Evolutionary conservation across 2,797 vertebrate genomes (phyloP), one percentile per base, ranked within the genome.

Genomic region (Eulemur albifrons): DNA sequence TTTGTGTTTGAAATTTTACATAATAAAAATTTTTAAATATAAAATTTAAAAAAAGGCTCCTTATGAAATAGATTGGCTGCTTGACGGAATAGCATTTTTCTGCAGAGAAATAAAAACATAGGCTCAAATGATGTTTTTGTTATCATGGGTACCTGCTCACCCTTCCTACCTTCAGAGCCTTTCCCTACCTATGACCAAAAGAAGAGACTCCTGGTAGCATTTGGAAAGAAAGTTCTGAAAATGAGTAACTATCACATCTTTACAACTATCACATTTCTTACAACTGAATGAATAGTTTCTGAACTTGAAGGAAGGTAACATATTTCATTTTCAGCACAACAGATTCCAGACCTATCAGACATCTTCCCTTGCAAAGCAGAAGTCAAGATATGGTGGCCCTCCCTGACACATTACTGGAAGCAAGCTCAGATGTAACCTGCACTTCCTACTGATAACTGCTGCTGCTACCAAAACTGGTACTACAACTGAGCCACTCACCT

Each of bases 161-260:
- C 75, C 52, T 52, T 90, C 48, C 75, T 73, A 93, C 48, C 76
- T 88, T 92, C 63, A 75, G 79, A 81, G 65, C 25, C 52, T 87
- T 88, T 81, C 80, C 63, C n/a, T 7, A 50, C 65, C 84, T 77
- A 81, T 23, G 54, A 96, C 10, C 54, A 54, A 90, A 90, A 75
- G 43, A 69, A 73, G 10, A 87, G 61, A 89, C 35, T 77, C 45
- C 52, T 79, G 40, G 81, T 67, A 35, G 65, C 54, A 61, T 77
- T 25, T 88, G 72, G 76, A 72, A 95, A 93, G 70, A 90, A 94
- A 93, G 76, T 90, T 95, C 76, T 73, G 43, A 94, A 89, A 93
- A 61, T 43, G 52, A 94, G 72, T 73, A 85, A 80, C 52, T n/a
- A 84, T 50, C 48, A 93, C 27, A 32, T 43, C 59, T 94, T 94